Evolutionary conservation across 2,797 vertebrate genomes (phyloP).

Genomic region (Cottoperca gobio): DNA sequence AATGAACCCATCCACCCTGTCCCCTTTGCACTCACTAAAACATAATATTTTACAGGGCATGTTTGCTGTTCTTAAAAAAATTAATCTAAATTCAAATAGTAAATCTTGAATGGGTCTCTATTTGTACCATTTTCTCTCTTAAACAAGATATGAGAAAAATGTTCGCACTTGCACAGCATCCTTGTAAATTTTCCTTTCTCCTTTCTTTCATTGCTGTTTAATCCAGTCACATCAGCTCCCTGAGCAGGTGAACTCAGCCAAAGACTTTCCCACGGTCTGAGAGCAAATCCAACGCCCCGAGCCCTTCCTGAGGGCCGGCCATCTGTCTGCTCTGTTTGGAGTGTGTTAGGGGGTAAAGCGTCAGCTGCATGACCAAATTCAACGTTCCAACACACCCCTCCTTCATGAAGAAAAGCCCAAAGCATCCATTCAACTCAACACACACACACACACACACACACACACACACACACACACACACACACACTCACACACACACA

Average conservation of each 20-base stretch:
- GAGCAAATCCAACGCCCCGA: slow-evolving; percentile 84
- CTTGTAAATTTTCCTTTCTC: slow-evolving; percentile 70
- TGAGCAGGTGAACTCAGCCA: slow-evolving; percentile 87
- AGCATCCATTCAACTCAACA: slow-evolving; percentile 63
- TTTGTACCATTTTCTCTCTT: slow-evolving; percentile 11
- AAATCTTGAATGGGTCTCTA: slow-evolving; percentile 4
- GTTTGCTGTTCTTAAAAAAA: slow-evolving; percentile 27
- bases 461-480: slow-evolving; percentile 61
- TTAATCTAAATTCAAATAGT: too few species aligned
- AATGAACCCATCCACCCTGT: slow-evolving; percentile 68
- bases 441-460: slow-evolving; percentile 47
- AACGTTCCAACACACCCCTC: slow-evolving; percentile 87
- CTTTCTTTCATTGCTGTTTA: slow-evolving; percentile 79
- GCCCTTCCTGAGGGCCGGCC: slow-evolving; percentile 84
- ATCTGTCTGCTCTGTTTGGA: slow-evolving; percentile 88
- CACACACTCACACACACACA: slow-evolving; percentile 50
- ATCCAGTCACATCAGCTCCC: slow-evolving; percentile 82
- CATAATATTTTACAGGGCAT: neutral
- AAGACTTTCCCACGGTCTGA: slow-evolving; percentile 89
- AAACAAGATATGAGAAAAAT: slow-evolving; percentile 28
- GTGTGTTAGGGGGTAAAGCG: slow-evolving; percentile 81
- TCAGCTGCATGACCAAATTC: slow-evolving; percentile 87
- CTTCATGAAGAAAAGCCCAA: slow-evolving; percentile 70
- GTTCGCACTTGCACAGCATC: slow-evolving; percentile 23
- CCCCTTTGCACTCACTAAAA: slow-evolving; percentile 11